Evolutionary conservation across 2,113 vertebrate genomes (phyloP).

Genomic region (Seriola dumerili): DNA sequence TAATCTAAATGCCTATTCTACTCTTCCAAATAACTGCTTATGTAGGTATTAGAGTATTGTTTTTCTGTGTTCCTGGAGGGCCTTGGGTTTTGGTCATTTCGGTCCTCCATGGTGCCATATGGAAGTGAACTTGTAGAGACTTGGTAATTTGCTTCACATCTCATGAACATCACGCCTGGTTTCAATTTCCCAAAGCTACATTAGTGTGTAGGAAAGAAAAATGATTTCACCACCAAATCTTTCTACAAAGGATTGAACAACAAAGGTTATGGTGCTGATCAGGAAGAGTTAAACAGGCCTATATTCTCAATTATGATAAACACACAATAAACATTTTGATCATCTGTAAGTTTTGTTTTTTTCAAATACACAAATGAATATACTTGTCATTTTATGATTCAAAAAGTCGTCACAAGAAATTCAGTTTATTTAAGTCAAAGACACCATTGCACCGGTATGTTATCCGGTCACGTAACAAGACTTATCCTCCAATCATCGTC

Average conservation of each 20-base stretch:
- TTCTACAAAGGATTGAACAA: not conserved
- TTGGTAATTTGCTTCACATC: not conserved
- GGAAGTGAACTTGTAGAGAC: not conserved
- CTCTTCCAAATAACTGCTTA: not conserved
- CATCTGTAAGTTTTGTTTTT: not conserved
- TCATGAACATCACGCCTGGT: too few relatives aligned
- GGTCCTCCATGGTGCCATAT: not conserved
- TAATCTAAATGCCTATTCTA: not conserved
- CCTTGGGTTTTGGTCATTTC: not conserved
- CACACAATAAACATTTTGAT: not conserved
- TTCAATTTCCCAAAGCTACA: too few relatives aligned
- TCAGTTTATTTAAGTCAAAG: not conserved
- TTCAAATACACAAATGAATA: not conserved
- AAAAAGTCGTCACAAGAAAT: not conserved
- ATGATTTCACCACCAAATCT: not conserved
- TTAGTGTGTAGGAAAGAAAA: not conserved
- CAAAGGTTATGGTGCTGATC: not conserved
- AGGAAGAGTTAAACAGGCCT: not conserved
- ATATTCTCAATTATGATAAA: not conserved
- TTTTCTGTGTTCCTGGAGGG: not conserved
- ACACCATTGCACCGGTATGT: not conserved
- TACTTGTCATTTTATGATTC: not conserved
- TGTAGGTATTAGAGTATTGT: not conserved
- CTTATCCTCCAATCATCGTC: slow-evolving; percentile 48
- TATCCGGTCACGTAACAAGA: not conserved